Evolutionary conservation across 2,888 invertebrate genomes (phyloP).

Genomic region (Heteromurus nitidus): DNA sequence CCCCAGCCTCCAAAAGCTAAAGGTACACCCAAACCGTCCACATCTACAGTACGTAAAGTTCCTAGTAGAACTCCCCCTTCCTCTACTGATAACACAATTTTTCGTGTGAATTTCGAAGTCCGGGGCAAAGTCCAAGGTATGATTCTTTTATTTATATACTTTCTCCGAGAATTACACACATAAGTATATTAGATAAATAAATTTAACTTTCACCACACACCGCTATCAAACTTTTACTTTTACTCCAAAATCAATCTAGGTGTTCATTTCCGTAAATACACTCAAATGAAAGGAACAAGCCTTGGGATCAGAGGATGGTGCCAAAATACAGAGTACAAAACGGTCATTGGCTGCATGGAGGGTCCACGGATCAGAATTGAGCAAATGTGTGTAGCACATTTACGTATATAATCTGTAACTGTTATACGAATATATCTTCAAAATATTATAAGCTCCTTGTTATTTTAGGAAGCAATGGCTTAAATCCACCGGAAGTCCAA

Average conservation of each 20-base stretch:
- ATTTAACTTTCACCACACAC: neutral
- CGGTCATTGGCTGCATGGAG: conserved; percentile 79
- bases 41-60: conserved; percentile 16
- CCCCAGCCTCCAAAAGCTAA: neutral
- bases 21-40: neutral
- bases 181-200: too few species aligned
- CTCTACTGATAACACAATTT: conserved; percentile 14
- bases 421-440: too few species aligned
- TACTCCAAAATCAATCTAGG: too few species aligned
- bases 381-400: conserved; percentile 65
- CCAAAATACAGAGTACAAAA: conserved; percentile 82
- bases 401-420: too few species aligned
- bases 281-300: conserved; percentile 81
- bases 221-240: too few species aligned
- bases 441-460: too few species aligned
- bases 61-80: conserved; percentile 14
- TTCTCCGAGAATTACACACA: too few species aligned
- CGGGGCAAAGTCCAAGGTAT: conserved; percentile 68
- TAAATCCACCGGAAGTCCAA: conserved; percentile 83
- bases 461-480: conserved; percentile 80
- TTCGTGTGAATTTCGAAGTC: conserved; percentile 63
- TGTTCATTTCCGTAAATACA: conserved; percentile 77
- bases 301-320: conserved; percentile 84
- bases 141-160: neutral
- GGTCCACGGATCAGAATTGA: conserved; percentile 58